These are phyloP conservation scores for Melanotus villosus DNA, from an alignment of 2,888 invertebrate species.

Conservation along the genomic window DNA sequence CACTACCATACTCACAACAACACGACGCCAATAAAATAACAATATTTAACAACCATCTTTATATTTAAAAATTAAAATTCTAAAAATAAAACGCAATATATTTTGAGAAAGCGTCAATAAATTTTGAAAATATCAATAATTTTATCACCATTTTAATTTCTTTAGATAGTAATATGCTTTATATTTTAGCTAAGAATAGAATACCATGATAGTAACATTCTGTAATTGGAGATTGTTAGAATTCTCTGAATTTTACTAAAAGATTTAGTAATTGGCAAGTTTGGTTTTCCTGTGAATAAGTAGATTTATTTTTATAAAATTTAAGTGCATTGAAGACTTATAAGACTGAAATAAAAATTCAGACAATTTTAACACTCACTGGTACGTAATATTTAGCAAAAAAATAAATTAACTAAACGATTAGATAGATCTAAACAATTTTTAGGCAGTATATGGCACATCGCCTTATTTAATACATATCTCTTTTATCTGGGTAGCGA, in stretches of 20 bases:
- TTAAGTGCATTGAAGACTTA: background rate
- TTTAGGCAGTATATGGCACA: slow-evolving; percentile 37
- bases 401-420: slow-evolving; percentile 7
- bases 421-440: slow-evolving; percentile 4
- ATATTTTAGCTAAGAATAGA: slow-evolving; percentile 17
- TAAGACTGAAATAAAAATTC: background rate
- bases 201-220: slow-evolving; percentile 8
- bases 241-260: background rate
- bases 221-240: slow-evolving; percentile 5
- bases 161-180: background rate
- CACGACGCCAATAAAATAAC: no score
- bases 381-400: background rate
- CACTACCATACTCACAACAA: no score
- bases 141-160: slow-evolving; percentile 23
- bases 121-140: slow-evolving; percentile 27
- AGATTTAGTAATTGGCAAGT: slow-evolving; percentile 22
- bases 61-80: slow-evolving; percentile 17
- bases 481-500: background rate
- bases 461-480: slow-evolving; percentile 15
- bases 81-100: slow-evolving; percentile 21
- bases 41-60: slow-evolving; percentile 33
- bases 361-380: background rate
- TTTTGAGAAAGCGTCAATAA: slow-evolving; percentile 17
- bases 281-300: background rate
- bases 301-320: background rate